A percentile compares a stretch with the other conserved stretches of the same genome.
These are phyloP conservation scores for Anguilla marmorata DNA, from an alignment of 2,797 vertebrate genomes.

Conservation along the genomic window DNA sequence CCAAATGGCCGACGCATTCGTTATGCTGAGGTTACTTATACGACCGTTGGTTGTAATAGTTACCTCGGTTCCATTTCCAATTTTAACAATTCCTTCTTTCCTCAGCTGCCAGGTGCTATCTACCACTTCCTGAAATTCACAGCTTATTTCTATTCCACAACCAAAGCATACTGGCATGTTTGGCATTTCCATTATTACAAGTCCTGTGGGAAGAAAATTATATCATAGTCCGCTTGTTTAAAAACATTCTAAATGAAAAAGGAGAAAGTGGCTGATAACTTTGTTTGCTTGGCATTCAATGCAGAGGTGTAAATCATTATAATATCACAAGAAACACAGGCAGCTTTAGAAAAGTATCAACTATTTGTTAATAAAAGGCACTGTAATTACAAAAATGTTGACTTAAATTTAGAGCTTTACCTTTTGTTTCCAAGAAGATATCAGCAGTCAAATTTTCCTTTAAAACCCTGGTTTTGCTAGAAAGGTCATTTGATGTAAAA, in stretches of 20 bases:
- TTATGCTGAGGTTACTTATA: rapidly evolving
- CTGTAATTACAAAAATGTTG: background rate
- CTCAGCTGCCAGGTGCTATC: background rate
- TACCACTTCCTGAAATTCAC: rapidly evolving
- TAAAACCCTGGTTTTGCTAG: rapidly evolving
- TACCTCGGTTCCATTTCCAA: conserved; percentile 55
- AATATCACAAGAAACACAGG: background rate
- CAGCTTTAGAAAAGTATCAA: background rate
- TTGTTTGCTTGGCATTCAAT: background rate
- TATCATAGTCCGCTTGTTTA: background rate
- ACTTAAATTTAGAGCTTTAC: conserved; percentile 40
- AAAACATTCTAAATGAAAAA: background rate
- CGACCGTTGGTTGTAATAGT: rapidly evolving
- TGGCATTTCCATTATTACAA: background rate
- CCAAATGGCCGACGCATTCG: conserved; percentile 34
- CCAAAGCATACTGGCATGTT: rapidly evolving
- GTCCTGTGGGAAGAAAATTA: conserved; percentile 50
- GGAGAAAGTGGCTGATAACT: background rate
- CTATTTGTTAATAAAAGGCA: background rate
- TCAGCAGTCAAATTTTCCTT: rapidly evolving
- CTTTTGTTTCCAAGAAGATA: conserved; percentile 38
- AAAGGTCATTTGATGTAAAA: rapidly evolving
- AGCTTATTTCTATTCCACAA: rapidly evolving
- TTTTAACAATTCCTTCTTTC: rapidly evolving
- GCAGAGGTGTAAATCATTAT: background rate